Conservation (phyloP, 2,888 invertebrate genomes). For the Seira ritae region DNA sequence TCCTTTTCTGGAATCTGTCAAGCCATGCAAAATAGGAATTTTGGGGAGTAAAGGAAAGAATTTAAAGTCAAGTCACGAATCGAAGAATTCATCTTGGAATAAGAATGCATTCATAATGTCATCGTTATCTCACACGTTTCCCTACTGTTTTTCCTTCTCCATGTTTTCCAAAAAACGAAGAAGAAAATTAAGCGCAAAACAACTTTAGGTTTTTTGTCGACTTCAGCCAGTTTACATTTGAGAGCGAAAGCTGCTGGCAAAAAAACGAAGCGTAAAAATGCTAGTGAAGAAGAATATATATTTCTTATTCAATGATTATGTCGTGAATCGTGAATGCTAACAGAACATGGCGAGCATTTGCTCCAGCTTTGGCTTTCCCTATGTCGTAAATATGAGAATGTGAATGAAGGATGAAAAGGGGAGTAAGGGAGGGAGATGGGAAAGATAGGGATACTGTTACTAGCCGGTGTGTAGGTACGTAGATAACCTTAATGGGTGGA, state of each 20-base stretch:
- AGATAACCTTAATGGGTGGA: too few relatives aligned
- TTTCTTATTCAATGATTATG: background rate
- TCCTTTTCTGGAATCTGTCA: slow-evolving; percentile 35
- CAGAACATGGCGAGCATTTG: too few relatives aligned
- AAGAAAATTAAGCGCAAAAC: background rate
- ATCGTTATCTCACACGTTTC: background rate
- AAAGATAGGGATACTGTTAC: too few relatives aligned
- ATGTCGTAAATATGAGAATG: background rate
- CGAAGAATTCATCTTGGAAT: slow-evolving; percentile 35
- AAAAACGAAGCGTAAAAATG: slow-evolving; percentile 13
- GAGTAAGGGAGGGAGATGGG: too few relatives aligned
- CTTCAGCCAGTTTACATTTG: background rate
- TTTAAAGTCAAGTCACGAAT: slow-evolving; percentile 60
- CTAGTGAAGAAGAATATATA: background rate
- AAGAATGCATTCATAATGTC: slow-evolving; percentile 20
- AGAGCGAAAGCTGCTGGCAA: background rate
- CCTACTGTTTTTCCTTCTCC: background rate
- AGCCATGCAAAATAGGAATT: slow-evolving; percentile 44
- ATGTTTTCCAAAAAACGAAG: background rate
- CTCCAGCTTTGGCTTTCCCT: too few relatives aligned
- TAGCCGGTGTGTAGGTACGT: too few relatives aligned
- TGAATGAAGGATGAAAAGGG: too few relatives aligned
- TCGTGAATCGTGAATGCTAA: background rate
- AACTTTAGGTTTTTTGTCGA: background rate
- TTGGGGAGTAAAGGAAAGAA: slow-evolving; percentile 17